A percentile compares a stretch with the other conserved stretches of the same genome.
Evolutionary conservation across 2,113 vertebrate species (phyloP).

Genomic region (Tupaia chinensis): DNA sequence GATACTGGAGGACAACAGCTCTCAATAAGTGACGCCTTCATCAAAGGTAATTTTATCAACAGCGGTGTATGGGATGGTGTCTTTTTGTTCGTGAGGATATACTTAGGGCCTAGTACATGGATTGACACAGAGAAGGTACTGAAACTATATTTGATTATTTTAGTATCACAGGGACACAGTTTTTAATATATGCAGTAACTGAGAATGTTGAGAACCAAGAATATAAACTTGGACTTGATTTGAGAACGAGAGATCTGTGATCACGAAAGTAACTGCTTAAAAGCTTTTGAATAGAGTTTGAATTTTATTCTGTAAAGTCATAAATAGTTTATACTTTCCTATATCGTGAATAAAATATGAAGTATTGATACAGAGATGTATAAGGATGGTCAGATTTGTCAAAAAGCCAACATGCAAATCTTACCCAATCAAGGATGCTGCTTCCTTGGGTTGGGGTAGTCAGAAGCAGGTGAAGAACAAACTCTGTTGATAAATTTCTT

Average conservation of each 20-base stretch:
- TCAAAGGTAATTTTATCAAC: slow-evolving; percentile 92
- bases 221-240: slow-evolving; percentile 34
- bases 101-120: background rate
- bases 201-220: slow-evolving; percentile 39
- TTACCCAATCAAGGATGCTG: background rate
- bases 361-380: background rate
- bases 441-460: background rate
- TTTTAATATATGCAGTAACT: slow-evolving; percentile 34
- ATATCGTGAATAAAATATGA: background rate
- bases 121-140: background rate
- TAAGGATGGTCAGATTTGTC: background rate
- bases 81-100: slow-evolving; percentile 30
- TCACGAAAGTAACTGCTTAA: slow-evolving; percentile 52
- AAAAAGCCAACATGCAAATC: background rate
- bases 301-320: slow-evolving; percentile 37
- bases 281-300: slow-evolving; percentile 27
- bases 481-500: background rate
- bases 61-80: background rate
- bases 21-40: slow-evolving; percentile 98
- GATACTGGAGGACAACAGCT: slow-evolving; percentile 97
- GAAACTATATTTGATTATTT: slow-evolving; percentile 27
- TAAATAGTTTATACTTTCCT: background rate
- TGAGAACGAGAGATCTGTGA: slow-evolving; percentile 14
- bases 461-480: background rate
- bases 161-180: background rate